Evolutionary conservation across 2,797 vertebrate species (phyloP).

Genomic region (Brachyalestes nurse): DNA sequence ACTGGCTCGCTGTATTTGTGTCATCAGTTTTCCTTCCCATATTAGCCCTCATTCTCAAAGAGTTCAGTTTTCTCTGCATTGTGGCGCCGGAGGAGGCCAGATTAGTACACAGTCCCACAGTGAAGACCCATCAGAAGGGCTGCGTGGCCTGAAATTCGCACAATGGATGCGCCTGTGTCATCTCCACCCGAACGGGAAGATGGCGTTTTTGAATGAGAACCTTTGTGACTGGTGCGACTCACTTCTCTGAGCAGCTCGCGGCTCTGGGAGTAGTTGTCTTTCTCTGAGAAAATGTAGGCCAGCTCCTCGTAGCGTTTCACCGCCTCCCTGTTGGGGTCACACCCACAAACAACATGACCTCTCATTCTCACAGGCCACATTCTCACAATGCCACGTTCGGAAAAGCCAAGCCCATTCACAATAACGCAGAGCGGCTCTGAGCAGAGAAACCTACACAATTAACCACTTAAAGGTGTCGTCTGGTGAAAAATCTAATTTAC

Average conservation of each 20-base stretch:
- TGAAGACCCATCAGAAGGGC: not conserved
- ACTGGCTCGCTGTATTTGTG: not conserved
- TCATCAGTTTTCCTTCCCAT: slow-evolving; percentile 11
- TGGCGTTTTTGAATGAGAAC: not conserved
- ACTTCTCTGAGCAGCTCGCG: slow-evolving; percentile 88
- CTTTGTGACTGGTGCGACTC: slow-evolving; percentile 47
- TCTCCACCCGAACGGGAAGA: slow-evolving; percentile 1
- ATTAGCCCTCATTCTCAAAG: not conserved
- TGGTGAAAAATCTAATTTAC: not conserved
- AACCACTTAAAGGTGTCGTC: not conserved
- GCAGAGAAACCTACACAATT: not conserved
- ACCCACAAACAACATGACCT: slow-evolving; percentile 11
- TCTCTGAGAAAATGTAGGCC: slow-evolving; percentile 87
- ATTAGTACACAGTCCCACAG: not conserved
- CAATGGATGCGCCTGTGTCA: not conserved
- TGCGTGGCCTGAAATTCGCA: not conserved
- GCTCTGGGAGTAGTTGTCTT: slow-evolving; percentile 91
- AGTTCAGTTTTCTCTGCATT: not conserved
- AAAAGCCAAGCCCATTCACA: not conserved
- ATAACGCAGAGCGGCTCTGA: not conserved
- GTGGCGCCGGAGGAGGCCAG: not conserved
- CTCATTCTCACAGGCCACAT: not conserved
- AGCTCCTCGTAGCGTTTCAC: slow-evolving; percentile 83
- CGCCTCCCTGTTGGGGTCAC: slow-evolving; percentile 74
- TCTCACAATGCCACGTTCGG: not conserved